Evolutionary conservation across 1,140 invertebrate genomes (phyloP).

Genomic region (Drosophila prosaltans): DNA sequence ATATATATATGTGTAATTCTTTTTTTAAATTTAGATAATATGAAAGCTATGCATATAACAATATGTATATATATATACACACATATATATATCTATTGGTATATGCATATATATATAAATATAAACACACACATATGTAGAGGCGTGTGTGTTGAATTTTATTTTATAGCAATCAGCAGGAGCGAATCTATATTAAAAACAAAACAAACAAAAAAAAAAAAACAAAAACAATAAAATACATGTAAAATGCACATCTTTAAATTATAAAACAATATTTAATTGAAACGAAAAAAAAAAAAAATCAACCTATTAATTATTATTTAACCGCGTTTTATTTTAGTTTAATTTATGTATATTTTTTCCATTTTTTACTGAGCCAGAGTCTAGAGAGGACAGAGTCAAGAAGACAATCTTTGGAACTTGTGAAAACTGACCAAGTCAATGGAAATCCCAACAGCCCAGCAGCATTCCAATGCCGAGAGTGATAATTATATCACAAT

Average conservation of each 20-base stretch:
- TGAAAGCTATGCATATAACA: conserved; percentile 4
- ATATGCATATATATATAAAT: too few species aligned
- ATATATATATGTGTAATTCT: conserved; percentile 13
- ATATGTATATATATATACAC: neutral
- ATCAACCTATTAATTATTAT: conserved; percentile 20
- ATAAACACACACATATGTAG: neutral
- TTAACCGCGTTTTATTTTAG: conserved; percentile 9
- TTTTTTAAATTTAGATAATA: conserved; percentile 12
- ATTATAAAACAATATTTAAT: conserved; percentile 21
- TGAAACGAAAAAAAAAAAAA: conserved; percentile 9
- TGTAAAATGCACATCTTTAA: conserved; percentile 12
- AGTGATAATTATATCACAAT: too few species aligned
- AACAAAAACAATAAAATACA: neutral
- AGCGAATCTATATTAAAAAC: conserved; percentile 9
- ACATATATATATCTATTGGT: neutral
- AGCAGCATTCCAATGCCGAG: too few species aligned
- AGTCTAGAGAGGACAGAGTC: too few species aligned
- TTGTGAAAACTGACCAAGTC: too few species aligned
- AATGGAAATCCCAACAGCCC: too few species aligned
- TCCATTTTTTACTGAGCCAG: too few species aligned
- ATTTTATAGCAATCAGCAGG: conserved; percentile 6
- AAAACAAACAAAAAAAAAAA: neutral
- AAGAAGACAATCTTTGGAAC: too few species aligned
- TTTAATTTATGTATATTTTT: neutral
- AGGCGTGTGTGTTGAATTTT: conserved; percentile 8